A percentile compares a stretch with the other conserved stretches of the same genome.
Evolutionary conservation across 2,113 vertebrate species (phyloP).

Genomic region (Ploceus nigricollis): DNA sequence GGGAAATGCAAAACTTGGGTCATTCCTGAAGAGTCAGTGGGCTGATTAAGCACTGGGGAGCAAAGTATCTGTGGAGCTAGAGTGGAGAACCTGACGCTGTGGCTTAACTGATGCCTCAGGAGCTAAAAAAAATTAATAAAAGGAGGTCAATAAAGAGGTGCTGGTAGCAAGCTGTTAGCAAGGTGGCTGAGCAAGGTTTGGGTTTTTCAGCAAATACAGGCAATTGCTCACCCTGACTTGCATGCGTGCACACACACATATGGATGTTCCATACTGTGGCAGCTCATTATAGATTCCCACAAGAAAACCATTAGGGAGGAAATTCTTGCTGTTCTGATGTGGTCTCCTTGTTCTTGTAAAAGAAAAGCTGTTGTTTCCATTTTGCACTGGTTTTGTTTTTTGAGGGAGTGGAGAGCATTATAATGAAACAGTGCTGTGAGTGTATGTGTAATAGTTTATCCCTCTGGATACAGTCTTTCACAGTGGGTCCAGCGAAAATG

Average conservation of each 20-base stretch:
- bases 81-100: background rate
- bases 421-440: background rate
- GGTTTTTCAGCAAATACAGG: background rate
- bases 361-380: background rate
- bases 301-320: constrained; percentile 22
- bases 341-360: background rate
- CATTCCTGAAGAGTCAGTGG: background rate
- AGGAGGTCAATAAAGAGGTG: background rate
- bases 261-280: background rate
- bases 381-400: background rate
- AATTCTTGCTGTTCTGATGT: constrained; percentile 19
- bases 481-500: background rate
- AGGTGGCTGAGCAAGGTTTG: background rate
- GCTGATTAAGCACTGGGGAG: background rate
- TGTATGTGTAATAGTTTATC: background rate
- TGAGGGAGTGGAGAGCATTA: background rate
- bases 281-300: background rate
- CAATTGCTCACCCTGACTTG: background rate
- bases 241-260: background rate
- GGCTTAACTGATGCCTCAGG: background rate
- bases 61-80: background rate
- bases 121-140: background rate
- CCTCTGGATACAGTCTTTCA: background rate
- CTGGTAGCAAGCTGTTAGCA: background rate
- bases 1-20: background rate